These are phyloP conservation scores for Vidua macroura DNA, from an alignment of 2,113 vertebrate species.

Conservation along the genomic window DNA sequence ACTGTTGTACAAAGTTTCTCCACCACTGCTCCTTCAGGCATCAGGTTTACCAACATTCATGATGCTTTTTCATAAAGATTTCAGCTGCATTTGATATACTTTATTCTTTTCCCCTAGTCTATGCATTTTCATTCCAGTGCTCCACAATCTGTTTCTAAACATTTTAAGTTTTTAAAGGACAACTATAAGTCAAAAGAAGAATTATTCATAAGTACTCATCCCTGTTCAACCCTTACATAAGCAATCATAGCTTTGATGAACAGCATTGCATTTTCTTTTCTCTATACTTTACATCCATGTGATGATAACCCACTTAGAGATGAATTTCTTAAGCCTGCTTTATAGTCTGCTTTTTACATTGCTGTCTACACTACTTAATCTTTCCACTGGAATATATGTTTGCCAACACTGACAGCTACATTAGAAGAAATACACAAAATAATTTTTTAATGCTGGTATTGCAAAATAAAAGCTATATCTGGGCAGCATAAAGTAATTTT, in stretches of 20 bases:
- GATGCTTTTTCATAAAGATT: background rate
- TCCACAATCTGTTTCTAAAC: background rate
- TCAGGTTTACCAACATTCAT: background rate
- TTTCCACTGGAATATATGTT: background rate
- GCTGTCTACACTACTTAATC: background rate
- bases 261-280: background rate
- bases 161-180: background rate
- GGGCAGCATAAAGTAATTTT: background rate
- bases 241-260: background rate
- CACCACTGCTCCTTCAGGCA: background rate
- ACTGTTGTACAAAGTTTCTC: background rate
- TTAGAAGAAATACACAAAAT: background rate
- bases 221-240: background rate
- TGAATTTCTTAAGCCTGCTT: background rate
- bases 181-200: background rate
- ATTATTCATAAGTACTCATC: background rate
- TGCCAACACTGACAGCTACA: background rate
- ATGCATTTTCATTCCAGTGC: background rate
- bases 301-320: constrained; percentile 3
- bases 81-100: background rate
- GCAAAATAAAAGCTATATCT: background rate
- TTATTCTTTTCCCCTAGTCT: background rate
- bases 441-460: background rate
- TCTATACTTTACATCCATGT: background rate
- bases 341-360: background rate